Base-by-base conservation (phyloP, 2,113 vertebrate species). In the Tursiops truncatus region DNA sequence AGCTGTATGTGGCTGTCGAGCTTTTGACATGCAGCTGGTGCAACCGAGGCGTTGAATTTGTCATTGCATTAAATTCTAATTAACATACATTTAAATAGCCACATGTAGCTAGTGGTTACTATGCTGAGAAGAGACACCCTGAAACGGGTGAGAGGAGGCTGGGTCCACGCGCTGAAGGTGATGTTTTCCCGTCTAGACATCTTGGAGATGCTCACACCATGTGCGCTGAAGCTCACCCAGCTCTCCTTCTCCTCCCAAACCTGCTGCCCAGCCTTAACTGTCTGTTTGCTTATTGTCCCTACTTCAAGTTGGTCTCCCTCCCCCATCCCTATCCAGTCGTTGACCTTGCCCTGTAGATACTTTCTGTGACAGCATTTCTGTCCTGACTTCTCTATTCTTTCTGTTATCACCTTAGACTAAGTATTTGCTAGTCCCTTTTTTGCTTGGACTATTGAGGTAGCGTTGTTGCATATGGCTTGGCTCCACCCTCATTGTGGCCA, bases 181-280 rank as follows among this genome's bases (percentile, higher is more conserved):
- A 21, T 1, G 1, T 14, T 3, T 56, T 41, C 87, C 62, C 36
- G 4, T 9, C 33, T 20, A 12, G 56, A 38, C 2, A 3, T 31
- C 62, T 21, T 23, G 92, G 58, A 44, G 76, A 6, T 1, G 3
- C 4, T 20, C 15, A 44, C 0, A 0, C 15, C 2, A 5, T 1
- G 1, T 0, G 3, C 17, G 15, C 56, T 41, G 9, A 31, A 2
- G 50, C 76, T 0, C 0, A 14, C 8, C 26, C 8, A 11, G 33
- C 9, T 15, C 5, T 5, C 33, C 50, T 81, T 11, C 14, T 53
- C 15, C n/a, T n/a, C 74, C 56, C 14, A 36, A 8, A 20, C 12
- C 58, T 14, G 36, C n/a, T 41, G 11, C 10, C 9, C 1, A 15
- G 18, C 17, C 65, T 44, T 15, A n/a, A 12, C 21, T 56, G 38